phyloP scores from a whole-genome alignment of 2,888 invertebrate genomes.

The Furcula furcula region DNA sequence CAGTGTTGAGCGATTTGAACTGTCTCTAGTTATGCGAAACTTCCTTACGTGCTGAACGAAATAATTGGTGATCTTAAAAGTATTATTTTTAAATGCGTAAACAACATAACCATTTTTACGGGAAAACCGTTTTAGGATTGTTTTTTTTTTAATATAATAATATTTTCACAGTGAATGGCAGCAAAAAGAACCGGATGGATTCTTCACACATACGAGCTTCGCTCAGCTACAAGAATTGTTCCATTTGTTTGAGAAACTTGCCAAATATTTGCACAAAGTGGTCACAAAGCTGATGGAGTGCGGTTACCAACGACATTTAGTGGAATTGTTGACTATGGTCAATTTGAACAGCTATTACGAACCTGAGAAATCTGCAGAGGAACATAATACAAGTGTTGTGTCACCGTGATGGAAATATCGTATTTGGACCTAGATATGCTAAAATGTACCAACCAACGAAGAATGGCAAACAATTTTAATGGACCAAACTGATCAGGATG shows the following conservation, averaged over 20 bases:
- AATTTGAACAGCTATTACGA: constrained; percentile 84
- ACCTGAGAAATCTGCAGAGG: constrained; percentile 53
- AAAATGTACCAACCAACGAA: too few relatives aligned
- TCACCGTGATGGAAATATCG: constrained; percentile 17
- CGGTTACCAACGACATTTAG: constrained; percentile 85
- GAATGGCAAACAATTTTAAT: too few relatives aligned
- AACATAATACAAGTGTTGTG: constrained; percentile 40
- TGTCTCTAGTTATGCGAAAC: too few relatives aligned
- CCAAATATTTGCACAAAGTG: constrained; percentile 83
- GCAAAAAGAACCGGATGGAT: constrained; percentile 62
- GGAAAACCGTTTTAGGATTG: too few relatives aligned
- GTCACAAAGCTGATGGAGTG: constrained; percentile 83
- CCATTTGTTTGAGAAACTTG: constrained; percentile 81
- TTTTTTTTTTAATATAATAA: too few relatives aligned
- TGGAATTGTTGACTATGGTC: constrained; percentile 84
- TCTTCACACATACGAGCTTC: constrained; percentile 83
- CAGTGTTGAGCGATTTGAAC: too few relatives aligned
- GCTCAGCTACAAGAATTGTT: constrained; percentile 80
- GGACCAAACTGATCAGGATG: too few relatives aligned
- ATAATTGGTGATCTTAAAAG: too few relatives aligned
- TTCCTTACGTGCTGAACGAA: too few relatives aligned
- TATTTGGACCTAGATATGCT: too few relatives aligned
- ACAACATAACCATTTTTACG: too few relatives aligned
- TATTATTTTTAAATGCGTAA: too few relatives aligned
- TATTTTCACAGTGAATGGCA: constrained; percentile 79